Conservation (phyloP, 2,888 invertebrate genomes). For the Plusia festucae region DNA sequence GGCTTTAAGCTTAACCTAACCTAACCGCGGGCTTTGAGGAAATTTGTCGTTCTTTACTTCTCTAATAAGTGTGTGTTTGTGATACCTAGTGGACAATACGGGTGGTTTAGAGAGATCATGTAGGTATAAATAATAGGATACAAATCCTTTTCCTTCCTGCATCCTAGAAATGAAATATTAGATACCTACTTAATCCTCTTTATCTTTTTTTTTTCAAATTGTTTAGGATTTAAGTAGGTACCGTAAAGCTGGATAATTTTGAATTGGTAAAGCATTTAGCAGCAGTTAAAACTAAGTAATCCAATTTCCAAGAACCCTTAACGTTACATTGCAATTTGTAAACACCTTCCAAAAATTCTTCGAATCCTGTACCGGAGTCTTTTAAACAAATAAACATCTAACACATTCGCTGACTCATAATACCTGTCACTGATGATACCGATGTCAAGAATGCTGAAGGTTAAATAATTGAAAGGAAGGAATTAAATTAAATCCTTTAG, state of each 20-base stretch:
- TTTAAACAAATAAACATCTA: slow-evolving; percentile 31
- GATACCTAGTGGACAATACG: background rate
- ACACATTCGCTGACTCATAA: slow-evolving; percentile 42
- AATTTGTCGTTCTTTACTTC: background rate
- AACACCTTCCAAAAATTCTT: slow-evolving; percentile 39
- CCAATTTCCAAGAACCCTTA: slow-evolving; percentile 9
- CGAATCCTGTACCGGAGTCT: slow-evolving; percentile 41
- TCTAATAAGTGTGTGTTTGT: no score
- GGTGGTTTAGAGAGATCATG: background rate
- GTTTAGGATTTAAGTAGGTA: no score
- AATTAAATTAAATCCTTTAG: background rate
- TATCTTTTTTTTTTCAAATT: no score
- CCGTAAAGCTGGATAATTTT: no score
- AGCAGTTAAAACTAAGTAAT: background rate
- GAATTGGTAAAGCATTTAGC: no score
- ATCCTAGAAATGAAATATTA: no score
- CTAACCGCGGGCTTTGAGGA: slow-evolving; percentile 9
- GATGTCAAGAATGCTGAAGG: slow-evolving; percentile 47
- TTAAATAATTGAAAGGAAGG: slow-evolving; percentile 18
- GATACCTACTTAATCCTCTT: no score
- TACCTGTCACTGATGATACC: slow-evolving; percentile 24
- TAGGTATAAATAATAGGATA: no score
- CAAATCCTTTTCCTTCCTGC: no score
- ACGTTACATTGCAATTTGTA: background rate
- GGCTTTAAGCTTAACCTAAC: slow-evolving; percentile 23